A percentile compares a stretch with the other conserved stretches of the same genome.
These are phyloP conservation scores for Drosophila basisetae DNA, from an alignment of 2,888 invertebrate species.

Conservation along the genomic window DNA sequence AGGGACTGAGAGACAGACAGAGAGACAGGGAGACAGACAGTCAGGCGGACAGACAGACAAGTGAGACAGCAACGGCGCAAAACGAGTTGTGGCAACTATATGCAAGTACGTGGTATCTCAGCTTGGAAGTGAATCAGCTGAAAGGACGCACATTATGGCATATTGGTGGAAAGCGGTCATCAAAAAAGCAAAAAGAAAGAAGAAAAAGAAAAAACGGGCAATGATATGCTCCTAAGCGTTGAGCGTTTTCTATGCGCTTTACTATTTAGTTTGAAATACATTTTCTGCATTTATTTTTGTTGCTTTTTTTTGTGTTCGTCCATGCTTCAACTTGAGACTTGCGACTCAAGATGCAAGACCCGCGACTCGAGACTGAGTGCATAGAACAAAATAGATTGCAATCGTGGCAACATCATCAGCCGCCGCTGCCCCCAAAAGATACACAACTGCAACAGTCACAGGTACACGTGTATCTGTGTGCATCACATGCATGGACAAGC, in stretches of 20 bases:
- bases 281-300: conserved; percentile 25
- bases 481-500: conserved; percentile 34
- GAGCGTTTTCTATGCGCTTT: conserved; percentile 52
- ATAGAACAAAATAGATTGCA: conserved; percentile 82
- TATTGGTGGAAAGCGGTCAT: conserved; percentile 40
- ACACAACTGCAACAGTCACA: conserved; percentile 35
- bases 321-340: conserved; percentile 40
- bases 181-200: conserved; percentile 6
- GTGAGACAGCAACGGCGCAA: conserved; percentile 34
- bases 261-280: conserved; percentile 54
- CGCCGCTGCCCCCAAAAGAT: conserved; percentile 59
- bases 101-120: conserved; percentile 57
- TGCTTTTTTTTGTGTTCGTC: background rate
- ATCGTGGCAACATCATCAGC: conserved; percentile 81
- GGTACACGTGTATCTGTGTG: conserved; percentile 11
- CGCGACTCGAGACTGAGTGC: conserved; percentile 46
- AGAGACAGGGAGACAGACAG: conserved; percentile 51
- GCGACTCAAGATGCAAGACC: conserved; percentile 14
- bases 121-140: conserved; percentile 71
- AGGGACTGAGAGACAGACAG: conserved; percentile 21
- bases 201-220: conserved; percentile 37
- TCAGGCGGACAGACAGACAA: conserved; percentile 49
- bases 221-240: conserved; percentile 63
- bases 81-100: conserved; percentile 66
- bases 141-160: conserved; percentile 71